phyloP scores from a whole-genome alignment of 2,113 vertebrate genomes.

The Sisor rabdophorus region DNA sequence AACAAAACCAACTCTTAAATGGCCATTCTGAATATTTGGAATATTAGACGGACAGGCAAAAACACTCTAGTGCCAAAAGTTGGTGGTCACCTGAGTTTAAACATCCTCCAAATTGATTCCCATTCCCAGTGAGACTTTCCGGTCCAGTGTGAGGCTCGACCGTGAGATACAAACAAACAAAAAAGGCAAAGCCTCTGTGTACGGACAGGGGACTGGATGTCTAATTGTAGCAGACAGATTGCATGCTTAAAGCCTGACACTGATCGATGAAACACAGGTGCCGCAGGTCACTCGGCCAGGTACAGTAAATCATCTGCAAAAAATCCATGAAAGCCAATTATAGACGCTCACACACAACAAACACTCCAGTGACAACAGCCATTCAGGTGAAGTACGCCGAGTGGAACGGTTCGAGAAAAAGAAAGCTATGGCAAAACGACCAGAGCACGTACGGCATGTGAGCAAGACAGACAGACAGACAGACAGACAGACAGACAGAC shows the following conservation, averaged over 20 bases:
- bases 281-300: constrained; percentile 27
- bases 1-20: constrained; percentile 16
- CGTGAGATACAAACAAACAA: neutral
- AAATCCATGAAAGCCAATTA: constrained; percentile 38
- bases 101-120: too few relatives aligned
- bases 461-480: neutral
- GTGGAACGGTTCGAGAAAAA: constrained; percentile 3
- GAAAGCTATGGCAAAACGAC: neutral
- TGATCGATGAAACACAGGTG: constrained; percentile 42
- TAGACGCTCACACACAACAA: constrained; percentile 39
- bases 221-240: constrained; percentile 32
- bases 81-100: too few relatives aligned
- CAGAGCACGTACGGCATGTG: neutral
- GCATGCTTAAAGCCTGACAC: constrained; percentile 20
- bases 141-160: too few relatives aligned
- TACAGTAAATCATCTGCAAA: constrained; percentile 43
- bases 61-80: too few relatives aligned
- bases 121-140: too few relatives aligned
- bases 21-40: too few relatives aligned
- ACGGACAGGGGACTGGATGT: constrained; percentile 17
- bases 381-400: constrained; percentile 19
- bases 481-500: too few relatives aligned
- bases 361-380: constrained; percentile 19
- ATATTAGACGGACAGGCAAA: too few relatives aligned
- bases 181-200: constrained; percentile 8